Percentiles rank a stretch among this genome's conserved stretches.
phyloP scores from a whole-genome alignment of 2,797 vertebrate genomes.

The Platalea minor region DNA sequence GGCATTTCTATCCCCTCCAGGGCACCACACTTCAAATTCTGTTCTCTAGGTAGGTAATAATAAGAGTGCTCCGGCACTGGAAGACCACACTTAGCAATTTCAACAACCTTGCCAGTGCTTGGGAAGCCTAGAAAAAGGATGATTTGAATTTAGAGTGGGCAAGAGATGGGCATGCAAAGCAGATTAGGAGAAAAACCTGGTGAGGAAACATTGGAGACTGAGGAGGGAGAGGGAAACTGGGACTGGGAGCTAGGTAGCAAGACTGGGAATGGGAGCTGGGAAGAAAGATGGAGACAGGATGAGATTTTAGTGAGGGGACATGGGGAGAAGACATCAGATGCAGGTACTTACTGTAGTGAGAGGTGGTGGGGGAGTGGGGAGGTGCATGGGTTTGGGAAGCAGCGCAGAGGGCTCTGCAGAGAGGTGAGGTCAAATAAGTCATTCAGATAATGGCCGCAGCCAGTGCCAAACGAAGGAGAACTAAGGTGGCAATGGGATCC shows the following conservation, averaged over 20 bases:
- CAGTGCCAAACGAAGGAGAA: neutral
- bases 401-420: neutral
- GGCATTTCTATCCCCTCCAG: neutral
- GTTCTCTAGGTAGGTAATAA: neutral
- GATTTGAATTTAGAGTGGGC: neutral
- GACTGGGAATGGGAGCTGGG: neutral
- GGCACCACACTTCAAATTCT: neutral
- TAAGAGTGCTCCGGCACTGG: neutral
- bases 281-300: neutral
- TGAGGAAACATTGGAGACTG: fast-evolving
- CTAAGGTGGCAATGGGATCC: neutral
- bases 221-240: neutral
- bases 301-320: neutral
- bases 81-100: neutral
- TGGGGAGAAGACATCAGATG: neutral
- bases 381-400: neutral
- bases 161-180: neutral
- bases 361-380: neutral
- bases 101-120: neutral
- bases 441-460: neutral
- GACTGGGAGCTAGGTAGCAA: neutral
- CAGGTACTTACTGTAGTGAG: neutral
- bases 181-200: neutral
- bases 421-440: neutral
- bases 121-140: neutral